phyloP scores from a whole-genome alignment of 1,140 invertebrate species.

The Trichogramma pretiosum region DNA sequence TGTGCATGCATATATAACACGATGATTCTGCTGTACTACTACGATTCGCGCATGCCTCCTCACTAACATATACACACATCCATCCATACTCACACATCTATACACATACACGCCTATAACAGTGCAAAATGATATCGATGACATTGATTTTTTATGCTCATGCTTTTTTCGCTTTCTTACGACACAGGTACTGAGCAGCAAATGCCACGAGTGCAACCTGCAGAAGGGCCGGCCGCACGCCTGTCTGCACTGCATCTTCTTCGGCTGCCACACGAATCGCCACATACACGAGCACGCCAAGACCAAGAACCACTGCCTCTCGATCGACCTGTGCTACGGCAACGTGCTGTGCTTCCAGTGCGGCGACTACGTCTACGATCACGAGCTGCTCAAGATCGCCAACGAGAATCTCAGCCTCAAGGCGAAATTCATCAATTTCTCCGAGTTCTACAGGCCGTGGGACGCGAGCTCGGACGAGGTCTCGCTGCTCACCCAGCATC shows the following conservation, averaged over 20 bases:
- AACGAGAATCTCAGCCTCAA: conserved; percentile 52
- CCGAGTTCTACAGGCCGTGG: conserved; percentile 67
- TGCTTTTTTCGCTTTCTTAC: conserved; percentile 34
- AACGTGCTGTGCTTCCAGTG: conserved; percentile 87
- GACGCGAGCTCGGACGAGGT: conserved; percentile 68
- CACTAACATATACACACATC: no score
- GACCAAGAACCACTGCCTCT: conserved; percentile 69
- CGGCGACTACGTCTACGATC: conserved; percentile 85
- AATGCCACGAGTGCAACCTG: conserved; percentile 69
- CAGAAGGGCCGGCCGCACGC: conserved; percentile 71
- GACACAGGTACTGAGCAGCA: conserved; percentile 65
- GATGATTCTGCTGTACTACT: background rate
- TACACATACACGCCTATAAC: no score
- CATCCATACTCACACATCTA: no score
- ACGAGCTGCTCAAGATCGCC: conserved; percentile 55
- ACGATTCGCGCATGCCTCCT: no score
- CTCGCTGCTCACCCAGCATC: conserved; percentile 58
- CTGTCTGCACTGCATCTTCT: conserved; percentile 85
- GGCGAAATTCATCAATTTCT: conserved; percentile 56
- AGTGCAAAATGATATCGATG: no score
- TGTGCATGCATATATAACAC: background rate
- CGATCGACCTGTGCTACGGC: conserved; percentile 81
- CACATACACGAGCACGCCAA: conserved; percentile 82
- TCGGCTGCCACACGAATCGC: conserved; percentile 71
- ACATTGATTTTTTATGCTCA: no score